Evolutionary conservation across 2,113 vertebrate genomes (phyloP).

Genomic region (Smithornis capensis): DNA sequence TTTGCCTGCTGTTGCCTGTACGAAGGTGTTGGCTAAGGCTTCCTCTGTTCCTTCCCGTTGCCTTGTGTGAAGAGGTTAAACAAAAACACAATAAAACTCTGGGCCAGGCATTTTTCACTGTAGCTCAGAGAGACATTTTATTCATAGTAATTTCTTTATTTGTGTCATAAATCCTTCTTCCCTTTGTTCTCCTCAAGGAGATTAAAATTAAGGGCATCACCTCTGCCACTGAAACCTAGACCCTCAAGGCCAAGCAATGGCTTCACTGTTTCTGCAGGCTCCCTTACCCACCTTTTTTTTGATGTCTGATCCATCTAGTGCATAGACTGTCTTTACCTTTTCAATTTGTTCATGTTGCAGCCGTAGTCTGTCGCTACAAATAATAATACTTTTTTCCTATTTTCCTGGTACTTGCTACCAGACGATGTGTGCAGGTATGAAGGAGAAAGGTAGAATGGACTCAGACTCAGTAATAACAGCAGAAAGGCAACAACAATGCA

Average conservation of each 20-base stretch:
- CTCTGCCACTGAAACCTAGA: slow-evolving; percentile 4
- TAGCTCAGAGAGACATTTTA: slow-evolving; percentile 17
- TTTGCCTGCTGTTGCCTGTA: not conserved
- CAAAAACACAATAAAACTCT: slow-evolving; percentile 41
- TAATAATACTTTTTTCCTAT: not conserved
- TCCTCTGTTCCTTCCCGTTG: not conserved
- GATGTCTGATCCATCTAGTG: not conserved
- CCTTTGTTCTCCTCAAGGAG: not conserved
- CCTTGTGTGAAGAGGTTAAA: slow-evolving; percentile 35
- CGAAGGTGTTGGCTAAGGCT: not conserved
- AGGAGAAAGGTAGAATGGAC: not conserved
- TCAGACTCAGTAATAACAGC: not conserved
- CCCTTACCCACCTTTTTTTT: not conserved
- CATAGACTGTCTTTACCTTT: not conserved
- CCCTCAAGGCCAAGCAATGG: not conserved
- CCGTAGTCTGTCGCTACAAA: not conserved
- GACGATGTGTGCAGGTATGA: not conserved
- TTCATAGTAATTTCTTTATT: slow-evolving; percentile 43
- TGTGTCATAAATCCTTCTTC: slow-evolving; percentile 45
- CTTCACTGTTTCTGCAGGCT: not conserved
- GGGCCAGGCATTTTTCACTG: slow-evolving; percentile 19
- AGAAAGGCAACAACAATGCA: not conserved
- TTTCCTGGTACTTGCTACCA: not conserved
- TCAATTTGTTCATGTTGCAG: not conserved
- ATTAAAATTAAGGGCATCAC: slow-evolving; percentile 58